phyloP scores from a whole-genome alignment of 2,113 vertebrate genomes.

The Neogale vison region DNA sequence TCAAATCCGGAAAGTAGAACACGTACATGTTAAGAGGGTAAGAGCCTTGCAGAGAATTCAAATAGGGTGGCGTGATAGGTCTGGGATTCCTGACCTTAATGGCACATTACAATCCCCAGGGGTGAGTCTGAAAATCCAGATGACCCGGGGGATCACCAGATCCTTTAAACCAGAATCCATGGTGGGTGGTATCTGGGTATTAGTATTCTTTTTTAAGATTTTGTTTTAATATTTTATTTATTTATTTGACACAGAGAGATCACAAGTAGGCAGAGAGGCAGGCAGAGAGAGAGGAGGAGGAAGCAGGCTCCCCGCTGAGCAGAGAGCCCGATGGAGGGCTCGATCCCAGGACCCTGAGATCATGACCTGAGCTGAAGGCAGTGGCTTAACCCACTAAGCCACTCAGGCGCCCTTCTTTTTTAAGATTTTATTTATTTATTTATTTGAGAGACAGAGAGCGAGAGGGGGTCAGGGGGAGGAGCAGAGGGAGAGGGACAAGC shows the following conservation, averaged over 20 bases:
- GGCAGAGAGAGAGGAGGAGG: too few relatives aligned
- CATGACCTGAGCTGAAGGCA: too few relatives aligned
- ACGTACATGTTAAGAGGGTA: too few relatives aligned
- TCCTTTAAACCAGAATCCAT: not conserved
- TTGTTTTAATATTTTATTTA: not conserved
- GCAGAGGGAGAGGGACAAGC: not conserved
- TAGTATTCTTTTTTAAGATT: not conserved
- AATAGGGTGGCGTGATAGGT: not conserved
- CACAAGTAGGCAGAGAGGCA: too few relatives aligned
- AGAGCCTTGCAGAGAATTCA: not conserved
- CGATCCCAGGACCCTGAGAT: too few relatives aligned
- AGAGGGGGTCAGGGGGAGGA: not conserved
- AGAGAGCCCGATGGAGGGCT: too few relatives aligned
- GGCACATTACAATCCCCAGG: not conserved
- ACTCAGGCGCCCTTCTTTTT: not conserved
- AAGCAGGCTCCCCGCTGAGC: too few relatives aligned
- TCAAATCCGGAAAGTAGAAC: not conserved
- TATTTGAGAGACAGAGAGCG: not conserved
- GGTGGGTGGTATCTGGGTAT: rapidly evolving
- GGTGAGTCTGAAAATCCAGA: not conserved
- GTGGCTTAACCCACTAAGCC: too few relatives aligned
- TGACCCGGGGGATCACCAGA: not conserved
- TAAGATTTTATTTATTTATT: not conserved
- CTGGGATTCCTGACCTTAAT: not conserved
- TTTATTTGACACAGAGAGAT: not conserved